Evolutionary conservation across 2,888 invertebrate species (phyloP).

Genomic region (Eulithis testata): DNA sequence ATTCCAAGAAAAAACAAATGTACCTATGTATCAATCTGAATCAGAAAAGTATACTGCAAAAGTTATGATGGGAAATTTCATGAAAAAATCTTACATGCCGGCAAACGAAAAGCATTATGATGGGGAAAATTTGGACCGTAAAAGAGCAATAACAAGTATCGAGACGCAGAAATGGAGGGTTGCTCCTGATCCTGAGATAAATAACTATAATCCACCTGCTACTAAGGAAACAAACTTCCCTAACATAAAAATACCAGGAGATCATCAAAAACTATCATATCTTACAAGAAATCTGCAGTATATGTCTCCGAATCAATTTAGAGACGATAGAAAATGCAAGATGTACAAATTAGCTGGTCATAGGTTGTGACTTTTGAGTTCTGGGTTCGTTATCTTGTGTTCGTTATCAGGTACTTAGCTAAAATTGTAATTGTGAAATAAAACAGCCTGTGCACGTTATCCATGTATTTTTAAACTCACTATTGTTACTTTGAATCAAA

Average conservation of each 20-base stretch:
- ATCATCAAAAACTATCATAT: constrained; percentile 24
- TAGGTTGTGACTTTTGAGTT: constrained; percentile 50
- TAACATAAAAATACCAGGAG: constrained; percentile 23
- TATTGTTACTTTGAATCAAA: constrained; percentile 7
- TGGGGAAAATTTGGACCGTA: constrained; percentile 57
- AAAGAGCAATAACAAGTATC: constrained; percentile 58
- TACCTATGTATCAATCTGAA: constrained; percentile 40
- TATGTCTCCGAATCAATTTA: constrained; percentile 51
- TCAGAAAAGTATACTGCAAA: constrained; percentile 55
- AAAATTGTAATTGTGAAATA: constrained; percentile 29
- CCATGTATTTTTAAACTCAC: constrained; percentile 9
- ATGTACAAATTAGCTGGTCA: constrained; percentile 76
- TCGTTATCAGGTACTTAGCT: background rate
- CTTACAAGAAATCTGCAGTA: constrained; percentile 51
- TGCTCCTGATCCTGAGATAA: constrained; percentile 40
- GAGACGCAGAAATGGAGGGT: constrained; percentile 54
- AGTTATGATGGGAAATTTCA: constrained; percentile 55
- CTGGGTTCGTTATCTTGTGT: constrained; percentile 1
- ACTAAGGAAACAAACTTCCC: constrained; percentile 38
- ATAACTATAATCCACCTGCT: constrained; percentile 35
- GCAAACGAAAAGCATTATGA: constrained; percentile 51
- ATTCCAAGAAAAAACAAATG: constrained; percentile 42
- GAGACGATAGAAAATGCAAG: constrained; percentile 67
- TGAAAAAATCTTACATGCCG: constrained; percentile 54
- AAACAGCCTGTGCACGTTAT: constrained; percentile 19